Percentiles rank a stretch among this genome's conserved stretches.
phyloP scores from a whole-genome alignment of 37 sponge, comb jelly and placozoan species.

The Diacarnus erythraeanus region DNA sequence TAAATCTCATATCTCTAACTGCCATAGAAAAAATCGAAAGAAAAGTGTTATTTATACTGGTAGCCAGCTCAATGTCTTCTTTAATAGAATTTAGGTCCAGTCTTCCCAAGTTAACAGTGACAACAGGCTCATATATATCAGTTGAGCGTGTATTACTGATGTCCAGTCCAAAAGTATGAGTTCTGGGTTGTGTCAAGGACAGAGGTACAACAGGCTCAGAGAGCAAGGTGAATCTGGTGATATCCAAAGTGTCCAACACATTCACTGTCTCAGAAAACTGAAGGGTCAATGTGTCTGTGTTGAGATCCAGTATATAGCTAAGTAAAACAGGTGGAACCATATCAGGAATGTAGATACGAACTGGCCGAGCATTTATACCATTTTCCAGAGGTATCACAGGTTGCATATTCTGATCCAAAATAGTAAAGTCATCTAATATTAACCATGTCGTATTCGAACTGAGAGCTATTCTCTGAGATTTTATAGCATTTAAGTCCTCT shows the following conservation, averaged over 20 bases:
- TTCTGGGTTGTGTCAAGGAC: background rate
- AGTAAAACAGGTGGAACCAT: conserved; percentile 37
- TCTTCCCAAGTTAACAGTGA: conserved; percentile 57
- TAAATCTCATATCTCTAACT: conserved; percentile 71
- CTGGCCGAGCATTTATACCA: conserved; percentile 53
- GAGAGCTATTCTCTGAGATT: conserved; percentile 61
- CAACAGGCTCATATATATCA: conserved; percentile 50
- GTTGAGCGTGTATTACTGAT: conserved; percentile 27
- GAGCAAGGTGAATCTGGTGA: conserved; percentile 52
- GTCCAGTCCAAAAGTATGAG: conserved; percentile 37
- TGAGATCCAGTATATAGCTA: conserved; percentile 59
- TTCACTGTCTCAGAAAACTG: conserved; percentile 84
- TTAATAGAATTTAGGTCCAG: conserved; percentile 83
- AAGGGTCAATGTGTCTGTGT: conserved; percentile 55
- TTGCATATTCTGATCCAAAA: conserved; percentile 70
- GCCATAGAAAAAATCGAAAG: conserved; percentile 44
- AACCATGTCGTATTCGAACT: conserved; percentile 53
- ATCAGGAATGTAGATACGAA: conserved; percentile 59
- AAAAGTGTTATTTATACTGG: conserved; percentile 54
- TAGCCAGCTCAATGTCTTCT: conserved; percentile 55
- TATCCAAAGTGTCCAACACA: conserved; percentile 45
- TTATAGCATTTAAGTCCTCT: conserved; percentile 69
- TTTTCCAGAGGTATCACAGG: conserved; percentile 45
- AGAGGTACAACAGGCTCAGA: conserved; percentile 36
- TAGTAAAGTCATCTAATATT: conserved; percentile 37